Percentiles rank a stretch among this genome's conserved stretches.
These are phyloP conservation scores for Sylvia atricapilla DNA, from an alignment of 2,113 vertebrate species.

Conservation along the genomic window DNA sequence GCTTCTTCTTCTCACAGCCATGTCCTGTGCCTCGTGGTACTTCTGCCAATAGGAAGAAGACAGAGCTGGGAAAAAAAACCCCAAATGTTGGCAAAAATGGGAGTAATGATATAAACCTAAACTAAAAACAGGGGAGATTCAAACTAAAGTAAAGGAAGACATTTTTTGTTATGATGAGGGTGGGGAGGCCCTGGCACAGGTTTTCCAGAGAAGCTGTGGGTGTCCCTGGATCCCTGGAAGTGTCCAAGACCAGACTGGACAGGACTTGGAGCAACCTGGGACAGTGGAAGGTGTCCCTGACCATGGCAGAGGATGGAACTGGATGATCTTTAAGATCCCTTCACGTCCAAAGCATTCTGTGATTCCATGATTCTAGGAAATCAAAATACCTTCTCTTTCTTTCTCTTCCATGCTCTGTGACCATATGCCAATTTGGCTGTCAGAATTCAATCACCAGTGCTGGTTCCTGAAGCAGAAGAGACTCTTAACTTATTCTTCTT, in stretches of 20 bases:
- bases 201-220: background rate
- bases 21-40: background rate
- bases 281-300: background rate
- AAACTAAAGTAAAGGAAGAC: background rate
- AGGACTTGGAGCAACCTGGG: accelerated
- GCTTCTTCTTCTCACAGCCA: background rate
- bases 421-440: background rate
- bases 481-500: background rate
- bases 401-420: background rate
- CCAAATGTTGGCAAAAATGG: background rate
- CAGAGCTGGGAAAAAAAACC: background rate
- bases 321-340: background rate
- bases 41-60: background rate
- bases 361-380: background rate
- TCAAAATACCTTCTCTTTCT: background rate
- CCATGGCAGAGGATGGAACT: accelerated
- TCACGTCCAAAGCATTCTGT: background rate
- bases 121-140: background rate
- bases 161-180: background rate
- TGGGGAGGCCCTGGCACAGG: background rate
- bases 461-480: background rate
- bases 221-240: background rate
- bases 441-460: background rate
- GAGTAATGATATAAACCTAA: background rate
- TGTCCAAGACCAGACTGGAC: accelerated